Evolutionary conservation across 2,888 invertebrate species (phyloP), one percentile per base, ranked within the genome.

Genomic region (Drosophila neutralis): DNA sequence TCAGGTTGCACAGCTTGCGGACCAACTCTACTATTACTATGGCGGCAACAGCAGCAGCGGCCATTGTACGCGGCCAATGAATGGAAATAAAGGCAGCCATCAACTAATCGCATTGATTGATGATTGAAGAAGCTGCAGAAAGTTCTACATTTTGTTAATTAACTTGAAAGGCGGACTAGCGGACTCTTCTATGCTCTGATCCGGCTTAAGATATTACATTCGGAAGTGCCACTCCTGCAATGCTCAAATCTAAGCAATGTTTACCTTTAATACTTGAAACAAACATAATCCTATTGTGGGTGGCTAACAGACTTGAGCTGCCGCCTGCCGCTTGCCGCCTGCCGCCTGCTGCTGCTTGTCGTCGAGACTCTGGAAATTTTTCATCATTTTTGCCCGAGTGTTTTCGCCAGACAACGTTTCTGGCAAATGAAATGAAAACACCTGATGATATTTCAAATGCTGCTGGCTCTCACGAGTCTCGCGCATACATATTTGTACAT

Each of bases 361-460:
- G 45, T 18, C 27, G 40, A 40, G 38, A 45, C 8, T 61, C 52
- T 56, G 49, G 65, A 64, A 63, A 65, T 77, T 77, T 54, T 83
- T 59, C 73, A 76, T 76, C 84, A 73, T 70, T 70, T 82, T 73
- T 62, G 48, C 35, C 72, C 73, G 51, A 49, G 62, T 36, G 66
- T 54, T 68, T 53, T 57, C 35, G 51, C 71, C 83, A 90, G 76
- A 66, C 65, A 91, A 90, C 92, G 90, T 88, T 91, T 91, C 87
- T 90, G 83, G 85, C 86, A 91, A 92, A 91, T 91, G 90, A 91
- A 91, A 91, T 90, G 91, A 92, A 92, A 91, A 91, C 91, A 91
- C 91, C 91, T 91, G 87, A 84, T 91, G 89, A 83, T 87, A 87
- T 87, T 80, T 76, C 59, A 73, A 63, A 71, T 76, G 70, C 66